These are phyloP conservation scores for Teinopalpus imperialis DNA, from an alignment of 2,888 invertebrate genomes.

Conservation along the genomic window DNA sequence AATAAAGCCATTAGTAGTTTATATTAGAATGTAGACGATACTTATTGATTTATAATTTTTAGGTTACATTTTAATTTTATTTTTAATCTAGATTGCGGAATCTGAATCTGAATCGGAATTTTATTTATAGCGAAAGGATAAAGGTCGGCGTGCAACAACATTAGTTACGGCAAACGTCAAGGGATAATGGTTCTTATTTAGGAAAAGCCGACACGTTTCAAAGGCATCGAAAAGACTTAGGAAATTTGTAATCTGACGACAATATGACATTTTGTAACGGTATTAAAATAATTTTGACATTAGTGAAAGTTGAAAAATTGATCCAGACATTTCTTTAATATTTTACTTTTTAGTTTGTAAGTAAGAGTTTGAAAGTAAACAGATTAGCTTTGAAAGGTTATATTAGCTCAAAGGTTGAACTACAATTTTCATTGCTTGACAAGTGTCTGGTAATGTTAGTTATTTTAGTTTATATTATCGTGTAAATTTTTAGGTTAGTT, in stretches of 20 bases:
- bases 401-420: too few relatives aligned
- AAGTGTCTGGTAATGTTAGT: too few relatives aligned
- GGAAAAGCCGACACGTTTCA: slow-evolving; percentile 47
- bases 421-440: too few relatives aligned
- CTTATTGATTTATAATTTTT: too few relatives aligned
- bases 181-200: slow-evolving; percentile 58
- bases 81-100: slow-evolving; percentile 60
- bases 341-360: slow-evolving; percentile 4
- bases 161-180: slow-evolving; percentile 52
- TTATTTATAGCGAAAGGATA: slow-evolving; percentile 63
- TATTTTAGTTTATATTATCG: too few relatives aligned
- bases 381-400: too few relatives aligned
- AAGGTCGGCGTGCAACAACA: slow-evolving; percentile 54
- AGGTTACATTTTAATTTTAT: slow-evolving; percentile 67
- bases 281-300: slow-evolving; percentile 25
- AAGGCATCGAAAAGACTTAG: slow-evolving; percentile 33
- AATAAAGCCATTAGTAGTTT: too few relatives aligned
- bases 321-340: slow-evolving; percentile 9
- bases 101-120: too few relatives aligned
- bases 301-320: slow-evolving; percentile 29
- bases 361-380: too few relatives aligned
- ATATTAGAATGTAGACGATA: too few relatives aligned
- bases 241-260: slow-evolving; percentile 23
- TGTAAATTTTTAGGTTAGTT: too few relatives aligned
- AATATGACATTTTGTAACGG: slow-evolving; percentile 17